Percentiles rank a stretch among this genome's conserved stretches.
Evolutionary conservation across 2,797 vertebrate species (phyloP).

Genomic region (Gallinago stenura): DNA sequence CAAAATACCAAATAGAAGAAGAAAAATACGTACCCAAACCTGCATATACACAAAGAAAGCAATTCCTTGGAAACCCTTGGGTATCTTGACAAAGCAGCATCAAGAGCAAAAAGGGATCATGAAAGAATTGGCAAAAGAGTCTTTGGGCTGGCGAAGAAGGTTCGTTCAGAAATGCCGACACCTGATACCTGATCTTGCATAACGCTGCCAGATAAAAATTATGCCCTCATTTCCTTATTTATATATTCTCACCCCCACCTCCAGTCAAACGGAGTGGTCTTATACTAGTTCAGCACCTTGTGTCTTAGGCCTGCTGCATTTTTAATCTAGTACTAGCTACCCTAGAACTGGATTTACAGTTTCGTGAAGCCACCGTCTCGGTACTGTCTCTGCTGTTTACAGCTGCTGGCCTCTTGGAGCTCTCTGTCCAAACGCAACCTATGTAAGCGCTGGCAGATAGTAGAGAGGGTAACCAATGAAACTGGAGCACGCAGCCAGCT

Average conservation of each 20-base stretch:
- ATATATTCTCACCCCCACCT: not conserved
- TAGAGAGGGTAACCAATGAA: conserved; percentile 25
- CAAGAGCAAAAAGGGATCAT: not conserved
- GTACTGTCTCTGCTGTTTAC: not conserved
- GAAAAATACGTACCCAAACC: not conserved
- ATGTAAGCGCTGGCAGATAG: not conserved
- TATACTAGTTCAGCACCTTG: not conserved
- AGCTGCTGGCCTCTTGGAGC: not conserved
- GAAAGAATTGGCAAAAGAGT: not conserved
- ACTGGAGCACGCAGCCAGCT: not conserved
- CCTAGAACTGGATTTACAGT: not conserved
- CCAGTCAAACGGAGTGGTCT: not conserved
- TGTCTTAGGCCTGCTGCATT: not conserved
- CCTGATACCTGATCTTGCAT: not conserved
- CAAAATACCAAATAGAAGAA: not conserved
- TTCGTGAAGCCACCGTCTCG: not conserved
- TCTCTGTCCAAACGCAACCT: not conserved
- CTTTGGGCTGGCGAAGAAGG: not conserved
- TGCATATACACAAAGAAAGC: not conserved
- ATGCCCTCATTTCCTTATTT: not conserved
- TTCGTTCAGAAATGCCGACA: not conserved
- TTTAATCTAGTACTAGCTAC: not conserved
- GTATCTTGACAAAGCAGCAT: not conserved
- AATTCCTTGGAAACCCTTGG: not conserved
- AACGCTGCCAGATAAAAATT: not conserved